Evolutionary conservation across 2,797 vertebrate species (phyloP), one percentile per base, ranked within the genome.

Genomic region (Rhinogobio ventralis): DNA sequence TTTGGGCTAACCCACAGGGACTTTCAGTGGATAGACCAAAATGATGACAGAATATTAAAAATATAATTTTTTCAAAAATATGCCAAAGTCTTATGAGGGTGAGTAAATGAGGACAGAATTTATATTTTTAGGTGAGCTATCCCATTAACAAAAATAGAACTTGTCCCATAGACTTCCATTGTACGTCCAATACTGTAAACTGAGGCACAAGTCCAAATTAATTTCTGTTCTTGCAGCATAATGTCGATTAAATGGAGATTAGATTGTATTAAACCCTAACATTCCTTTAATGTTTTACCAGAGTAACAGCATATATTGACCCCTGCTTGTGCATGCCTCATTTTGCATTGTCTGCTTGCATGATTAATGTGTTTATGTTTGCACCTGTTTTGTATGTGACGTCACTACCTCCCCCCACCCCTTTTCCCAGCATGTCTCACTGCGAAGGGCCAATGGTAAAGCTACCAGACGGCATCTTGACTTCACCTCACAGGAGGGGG

Each of bases 381-480:
- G 91, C 92, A 92, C 91, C 90, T 90, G 57, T 55, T 86, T 62
- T 87, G 89, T 75, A 62, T 87, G 86, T 76, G 81, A 85, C 73
- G 49, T 81, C 77, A 79, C 91, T 85, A 81, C 86, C 71, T 77
- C 82, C 90, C 89, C 89, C 19, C 87, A 85, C 89, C 90, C 55
- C 75, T 80, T 81, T 90, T 84, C 94, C 94, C 95, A 97, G 96
- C 96, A 96, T 97, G 92, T 94, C 92, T 95, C 92, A 89, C 73
- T 95, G 90, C 94, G 93, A 92, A 93, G 94, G 91, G 91, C 92
- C 92, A 92, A 91, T 67, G 89, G 94, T 93, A 95, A 91, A 90
- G 91, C 94, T 81, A 92, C 93, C 94, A 95, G 95, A 80, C 94
- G 88, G 89, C 94, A 95, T 87, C 95, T 93, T 92, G 95, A 95